A percentile compares a stretch with the other conserved stretches of the same genome.
Conservation (phyloP, 2,888 invertebrate genomes). For the Alentia gelatinosa region DNA sequence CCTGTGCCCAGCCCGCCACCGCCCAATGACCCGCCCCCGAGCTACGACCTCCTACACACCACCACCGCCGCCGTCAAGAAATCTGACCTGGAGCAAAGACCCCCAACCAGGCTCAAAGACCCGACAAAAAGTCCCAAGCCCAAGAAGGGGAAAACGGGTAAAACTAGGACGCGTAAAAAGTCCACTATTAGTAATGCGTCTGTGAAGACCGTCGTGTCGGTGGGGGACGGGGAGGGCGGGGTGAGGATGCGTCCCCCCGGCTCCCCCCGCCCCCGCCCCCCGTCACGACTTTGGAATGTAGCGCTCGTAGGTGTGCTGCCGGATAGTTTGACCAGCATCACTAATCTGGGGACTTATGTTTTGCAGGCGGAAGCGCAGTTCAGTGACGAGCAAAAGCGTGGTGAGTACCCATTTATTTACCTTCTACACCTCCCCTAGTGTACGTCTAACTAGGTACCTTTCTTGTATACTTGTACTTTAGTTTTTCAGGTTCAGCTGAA, state of each 20-base stretch:
- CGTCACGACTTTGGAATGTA: neutral
- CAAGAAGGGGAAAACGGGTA: neutral
- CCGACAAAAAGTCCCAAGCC: neutral
- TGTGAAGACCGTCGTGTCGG: neutral
- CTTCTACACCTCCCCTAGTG: too few relatives aligned
- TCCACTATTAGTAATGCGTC: neutral
- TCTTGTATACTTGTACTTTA: too few relatives aligned
- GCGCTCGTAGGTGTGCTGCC: neutral
- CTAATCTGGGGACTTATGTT: neutral
- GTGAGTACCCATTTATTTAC: slow-evolving; percentile 3
- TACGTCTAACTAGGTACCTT: too few relatives aligned
- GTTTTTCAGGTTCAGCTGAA: too few relatives aligned
- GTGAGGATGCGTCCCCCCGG: neutral
- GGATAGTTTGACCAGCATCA: neutral
- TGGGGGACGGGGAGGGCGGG: neutral
- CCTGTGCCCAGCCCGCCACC: neutral
- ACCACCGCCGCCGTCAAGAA: neutral
- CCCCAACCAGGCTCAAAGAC: neutral
- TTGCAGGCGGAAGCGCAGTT: slow-evolving; percentile 30
- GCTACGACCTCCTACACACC: neutral
- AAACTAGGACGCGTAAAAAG: neutral
- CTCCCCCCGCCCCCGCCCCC: slow-evolving; percentile 31
- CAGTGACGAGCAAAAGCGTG: neutral
- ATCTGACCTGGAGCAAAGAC: neutral
- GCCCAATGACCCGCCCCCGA: neutral